Base-by-base conservation (phyloP, 2,888 invertebrate species). In the Lasiommata megera region DNA sequence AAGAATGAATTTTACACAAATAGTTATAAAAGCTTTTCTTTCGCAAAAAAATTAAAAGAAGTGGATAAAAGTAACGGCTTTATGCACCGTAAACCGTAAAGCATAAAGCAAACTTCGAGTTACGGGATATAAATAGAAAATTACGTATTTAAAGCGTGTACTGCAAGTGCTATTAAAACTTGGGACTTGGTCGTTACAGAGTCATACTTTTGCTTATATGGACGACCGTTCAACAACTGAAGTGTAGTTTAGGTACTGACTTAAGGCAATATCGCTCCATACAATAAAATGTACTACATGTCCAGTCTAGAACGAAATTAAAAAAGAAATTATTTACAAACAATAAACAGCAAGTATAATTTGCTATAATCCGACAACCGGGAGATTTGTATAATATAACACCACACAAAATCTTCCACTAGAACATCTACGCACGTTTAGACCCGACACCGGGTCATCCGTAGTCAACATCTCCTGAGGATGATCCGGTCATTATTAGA, bases 131-230 rank as follows among this genome's bases (percentile, higher is more conserved):
- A 48, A 23, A 18, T 37, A 40, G 14, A 50, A 50, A 29, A 40
- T 51, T 50, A 50, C 12, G 50, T 37, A 50, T 50, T 38, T 50
- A 37, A 50, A 50, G 37, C 37, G 28, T 37, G 23, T 48, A 12
- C 23, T 38, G 37, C 38, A 51, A 51, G 51, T 40, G 40, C 40
- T 40, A 40, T 51, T 40, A 51, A 52, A 52, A 52, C 40, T 52
- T 31, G 38, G 14, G 31, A 11, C 14, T 40, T 9, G 23, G 37
- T 50, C 40, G 40, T 52, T 40, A 50, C 23, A 40, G n/a, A 14
- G 34, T 17, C 7, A 31, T 40, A 40, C 12, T 29, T 51, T 38
- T 50, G 23, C 40, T 3, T 29, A 18, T 37, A 12, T 17, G 11
- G 12, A 48, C 48, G 12, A 31, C 16, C 12, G 48, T 37, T n/a